Percentiles rank a stretch among this genome's conserved stretches.
These are phyloP conservation scores for Nestor notabilis DNA, from an alignment of 2,113 vertebrate species.

Conservation along the genomic window DNA sequence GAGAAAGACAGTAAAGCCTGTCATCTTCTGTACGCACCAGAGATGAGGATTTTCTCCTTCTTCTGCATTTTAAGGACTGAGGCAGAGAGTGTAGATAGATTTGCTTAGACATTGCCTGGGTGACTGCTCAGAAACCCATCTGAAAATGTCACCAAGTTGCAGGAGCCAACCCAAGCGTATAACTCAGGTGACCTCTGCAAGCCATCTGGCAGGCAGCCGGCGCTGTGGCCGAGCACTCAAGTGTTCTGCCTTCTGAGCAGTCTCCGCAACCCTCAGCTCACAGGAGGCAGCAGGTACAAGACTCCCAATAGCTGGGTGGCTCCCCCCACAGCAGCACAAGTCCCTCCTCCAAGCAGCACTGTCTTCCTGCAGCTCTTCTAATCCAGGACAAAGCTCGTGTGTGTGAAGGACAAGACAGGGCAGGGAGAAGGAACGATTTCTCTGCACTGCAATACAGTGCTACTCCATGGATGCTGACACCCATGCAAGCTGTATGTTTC, in stretches of 20 bases:
- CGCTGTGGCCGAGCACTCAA: not conserved
- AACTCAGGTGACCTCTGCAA: not conserved
- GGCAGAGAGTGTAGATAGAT: not conserved
- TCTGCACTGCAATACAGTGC: not conserved
- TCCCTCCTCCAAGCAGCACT: fast-evolving
- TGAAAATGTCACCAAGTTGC: not conserved
- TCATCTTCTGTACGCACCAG: fast-evolving
- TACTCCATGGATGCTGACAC: not conserved
- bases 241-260: not conserved
- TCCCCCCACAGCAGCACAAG: not conserved
- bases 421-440: not conserved
- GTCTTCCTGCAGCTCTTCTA: not conserved
- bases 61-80: not conserved
- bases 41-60: not conserved
- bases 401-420: not conserved
- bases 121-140: not conserved
- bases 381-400: fast-evolving
- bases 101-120: not conserved
- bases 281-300: not conserved
- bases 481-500: not conserved
- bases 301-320: fast-evolving
- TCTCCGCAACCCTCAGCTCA: not conserved
- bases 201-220: not conserved
- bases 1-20: not conserved
- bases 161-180: not conserved